Percentiles rank a stretch among this genome's conserved stretches.
These are phyloP conservation scores for Hirtodrosophila confusa DNA, from an alignment of 2,888 invertebrate species.

Conservation along the genomic window DNA sequence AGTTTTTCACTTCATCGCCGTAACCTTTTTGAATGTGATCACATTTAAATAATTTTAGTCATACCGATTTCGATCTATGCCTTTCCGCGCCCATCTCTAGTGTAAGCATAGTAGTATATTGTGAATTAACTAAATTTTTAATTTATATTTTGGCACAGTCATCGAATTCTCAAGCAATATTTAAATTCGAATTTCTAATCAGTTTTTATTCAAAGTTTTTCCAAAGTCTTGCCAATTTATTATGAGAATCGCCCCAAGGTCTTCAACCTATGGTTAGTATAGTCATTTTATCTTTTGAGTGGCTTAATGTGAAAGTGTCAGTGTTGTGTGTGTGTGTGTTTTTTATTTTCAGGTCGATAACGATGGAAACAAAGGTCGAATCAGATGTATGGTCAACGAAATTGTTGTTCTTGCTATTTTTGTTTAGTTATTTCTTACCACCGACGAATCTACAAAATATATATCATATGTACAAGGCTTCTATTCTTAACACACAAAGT, in stretches of 20 bases:
- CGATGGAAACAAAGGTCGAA: constrained; percentile 1
- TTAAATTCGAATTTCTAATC: not conserved
- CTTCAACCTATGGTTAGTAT: constrained; percentile 5
- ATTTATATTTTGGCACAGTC: not conserved
- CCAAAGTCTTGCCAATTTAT: too few relatives aligned
- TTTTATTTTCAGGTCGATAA: not conserved
- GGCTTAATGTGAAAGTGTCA: constrained; percentile 23
- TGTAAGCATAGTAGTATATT: too few relatives aligned
- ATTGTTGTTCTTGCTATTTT: not conserved
- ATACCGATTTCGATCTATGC: too few relatives aligned
- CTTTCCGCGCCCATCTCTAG: too few relatives aligned
- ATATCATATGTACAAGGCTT: not conserved
- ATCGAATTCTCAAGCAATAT: constrained; percentile 1
- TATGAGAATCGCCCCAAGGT: not conserved
- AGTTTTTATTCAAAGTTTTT: not conserved
- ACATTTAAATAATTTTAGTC: too few relatives aligned
- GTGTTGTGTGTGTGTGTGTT: constrained; percentile 15
- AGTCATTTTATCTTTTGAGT: constrained; percentile 10
- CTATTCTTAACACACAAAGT: constrained; percentile 38
- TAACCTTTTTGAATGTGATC: too few relatives aligned
- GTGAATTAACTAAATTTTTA: too few relatives aligned
- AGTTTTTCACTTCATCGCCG: too few relatives aligned
- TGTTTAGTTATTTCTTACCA: constrained; percentile 12
- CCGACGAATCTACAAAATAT: constrained; percentile 21
- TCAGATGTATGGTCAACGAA: not conserved